Conservation (phyloP, 1,140 invertebrate species). For the Periplaneta americana region DNA sequence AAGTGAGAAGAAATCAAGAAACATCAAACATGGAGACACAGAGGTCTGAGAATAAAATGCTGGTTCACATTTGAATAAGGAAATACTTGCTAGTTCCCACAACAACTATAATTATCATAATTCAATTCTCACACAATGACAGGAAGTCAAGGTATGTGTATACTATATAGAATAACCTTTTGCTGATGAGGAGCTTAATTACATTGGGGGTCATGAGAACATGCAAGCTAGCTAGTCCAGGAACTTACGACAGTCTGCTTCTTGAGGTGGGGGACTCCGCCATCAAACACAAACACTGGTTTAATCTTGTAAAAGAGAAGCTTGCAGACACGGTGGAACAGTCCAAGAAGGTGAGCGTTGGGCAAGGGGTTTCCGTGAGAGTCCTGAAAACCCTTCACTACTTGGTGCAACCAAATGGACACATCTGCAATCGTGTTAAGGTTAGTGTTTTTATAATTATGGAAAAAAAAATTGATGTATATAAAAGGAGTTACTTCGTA, state of each 20-base stretch:
- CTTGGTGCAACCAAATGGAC: slow-evolving; percentile 98
- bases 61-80: slow-evolving; percentile 18
- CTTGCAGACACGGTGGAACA: slow-evolving; percentile 94
- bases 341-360: slow-evolving; percentile 88
- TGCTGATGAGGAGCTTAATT: slow-evolving; percentile 19
- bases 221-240: neutral
- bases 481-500: neutral
- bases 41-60: slow-evolving; percentile 4
- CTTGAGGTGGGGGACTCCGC: slow-evolving; percentile 84
- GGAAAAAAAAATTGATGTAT: neutral
- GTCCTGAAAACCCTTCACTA: slow-evolving; percentile 91
- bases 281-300: slow-evolving; percentile 99
- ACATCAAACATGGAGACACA: neutral
- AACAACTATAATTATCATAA: slow-evolving; percentile 20
- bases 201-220: slow-evolving; percentile 13
- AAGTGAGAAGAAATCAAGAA: neutral
- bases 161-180: slow-evolving; percentile 15
- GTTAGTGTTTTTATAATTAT: slow-evolving; percentile 8
- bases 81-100: slow-evolving; percentile 16
- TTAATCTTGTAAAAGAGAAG: slow-evolving; percentile 93
- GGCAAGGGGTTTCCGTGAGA: slow-evolving; percentile 68
- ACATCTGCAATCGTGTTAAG: slow-evolving; percentile 66
- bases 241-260: slow-evolving; percentile 79
- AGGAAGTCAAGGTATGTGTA: slow-evolving; percentile 18
- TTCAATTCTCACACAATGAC: slow-evolving; percentile 22